Base-by-base conservation (phyloP, 92 coral and sea anemone species). In the Virgularia gustaviana region DNA sequence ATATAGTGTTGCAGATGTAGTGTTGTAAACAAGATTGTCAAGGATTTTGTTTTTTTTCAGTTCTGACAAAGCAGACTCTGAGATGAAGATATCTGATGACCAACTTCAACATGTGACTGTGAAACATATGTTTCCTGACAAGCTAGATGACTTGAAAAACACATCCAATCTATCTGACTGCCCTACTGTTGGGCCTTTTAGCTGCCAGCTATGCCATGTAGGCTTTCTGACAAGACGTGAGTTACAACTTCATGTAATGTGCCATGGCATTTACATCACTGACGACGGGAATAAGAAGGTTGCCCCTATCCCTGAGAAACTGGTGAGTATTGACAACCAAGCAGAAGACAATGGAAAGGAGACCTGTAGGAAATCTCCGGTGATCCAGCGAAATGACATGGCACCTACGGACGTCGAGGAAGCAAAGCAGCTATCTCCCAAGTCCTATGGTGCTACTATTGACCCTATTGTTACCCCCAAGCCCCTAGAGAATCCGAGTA, bases 11-110 rank as follows among this genome's bases (percentile, higher is more conserved):
- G n/a, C n/a, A n/a, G n/a, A n/a, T n/a, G n/a, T n/a, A n/a, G n/a
- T n/a, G n/a, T n/a, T n/a, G n/a, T n/a, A n/a, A n/a, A n/a, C n/a
- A n/a, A n/a, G n/a, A n/a, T n/a, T n/a, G n/a, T n/a, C n/a, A n/a
- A n/a, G n/a, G n/a, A n/a, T n/a, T n/a, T n/a, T n/a, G n/a, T n/a
- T n/a, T n/a, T n/a, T n/a, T n/a, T n/a, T n/a, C n/a, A n/a, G n/a
- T n/a, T n/a, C 49, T 47, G 75, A 68, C 75, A 68, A 68, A 20
- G 75, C 61, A 47, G 61, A 32, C 51, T 49, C 75, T 43, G 75
- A 68, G 36, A 49, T 68, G 75, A 68, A 47, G 33, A 49, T 68
- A 47, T 59, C 75, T 33, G 75, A 68, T 43, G 56, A 65, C 22
- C 72, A 65, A 49, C 45, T 7, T 4, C 36, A 68, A 49, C 42